Conservation (phyloP, 2,797 vertebrate genomes). For the Halcyon badia region DNA sequence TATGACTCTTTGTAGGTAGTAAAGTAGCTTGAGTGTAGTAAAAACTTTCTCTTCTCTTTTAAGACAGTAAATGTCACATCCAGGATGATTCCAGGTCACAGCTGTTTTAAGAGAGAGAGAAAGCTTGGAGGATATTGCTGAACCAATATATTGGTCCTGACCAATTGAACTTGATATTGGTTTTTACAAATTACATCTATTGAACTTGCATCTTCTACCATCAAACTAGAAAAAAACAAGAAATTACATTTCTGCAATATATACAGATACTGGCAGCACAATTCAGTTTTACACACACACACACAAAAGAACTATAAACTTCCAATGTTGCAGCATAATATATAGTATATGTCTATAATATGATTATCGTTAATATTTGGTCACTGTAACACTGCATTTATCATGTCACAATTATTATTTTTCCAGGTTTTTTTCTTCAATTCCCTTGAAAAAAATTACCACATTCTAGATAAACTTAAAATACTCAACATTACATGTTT, state of each 20-base stretch:
- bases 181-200: too few relatives aligned
- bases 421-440: neutral
- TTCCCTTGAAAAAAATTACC: neutral
- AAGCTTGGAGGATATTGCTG: neutral
- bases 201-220: neutral
- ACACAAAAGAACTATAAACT: neutral
- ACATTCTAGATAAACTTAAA: neutral
- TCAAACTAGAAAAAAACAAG: neutral
- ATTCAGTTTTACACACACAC: neutral
- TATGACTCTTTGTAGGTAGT: neutral
- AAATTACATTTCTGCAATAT: neutral
- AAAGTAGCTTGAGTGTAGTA: neutral
- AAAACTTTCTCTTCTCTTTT: neutral
- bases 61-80: neutral
- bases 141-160: neutral
- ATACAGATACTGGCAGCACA: neutral
- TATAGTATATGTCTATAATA: neutral
- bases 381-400: neutral
- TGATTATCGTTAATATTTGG: neutral
- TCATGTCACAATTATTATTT: neutral
- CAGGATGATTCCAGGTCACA: neutral
- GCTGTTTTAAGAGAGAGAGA: neutral
- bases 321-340: neutral
- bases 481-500: neutral
- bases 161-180: too few relatives aligned